Evolutionary conservation across 2,113 vertebrate genomes (phyloP).

Genomic region (Phodopus roborovskii): DNA sequence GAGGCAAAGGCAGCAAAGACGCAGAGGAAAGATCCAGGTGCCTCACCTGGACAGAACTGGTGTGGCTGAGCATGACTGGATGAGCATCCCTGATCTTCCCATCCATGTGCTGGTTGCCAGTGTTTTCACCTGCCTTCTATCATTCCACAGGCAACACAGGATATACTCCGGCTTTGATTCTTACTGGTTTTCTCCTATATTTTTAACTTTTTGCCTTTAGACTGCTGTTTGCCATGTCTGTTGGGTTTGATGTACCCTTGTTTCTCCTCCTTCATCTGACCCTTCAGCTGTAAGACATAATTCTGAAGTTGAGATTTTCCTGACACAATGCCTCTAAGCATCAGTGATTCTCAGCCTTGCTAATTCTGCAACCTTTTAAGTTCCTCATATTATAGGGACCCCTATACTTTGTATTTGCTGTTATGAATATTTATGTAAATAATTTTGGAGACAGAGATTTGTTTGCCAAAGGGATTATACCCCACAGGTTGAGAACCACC

Average conservation of each 20-base stretch:
- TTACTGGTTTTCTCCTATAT: neutral
- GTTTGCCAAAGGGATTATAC: neutral
- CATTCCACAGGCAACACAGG: neutral
- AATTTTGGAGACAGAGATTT: neutral
- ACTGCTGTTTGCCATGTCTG: neutral
- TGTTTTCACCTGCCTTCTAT: neutral
- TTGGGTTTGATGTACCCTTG: neutral
- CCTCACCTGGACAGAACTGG: neutral
- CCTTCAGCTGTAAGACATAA: neutral
- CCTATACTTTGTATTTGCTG: neutral
- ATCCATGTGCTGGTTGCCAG: neutral
- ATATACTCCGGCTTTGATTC: neutral
- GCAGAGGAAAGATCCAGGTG: neutral
- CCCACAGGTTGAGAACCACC: neutral
- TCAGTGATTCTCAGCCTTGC: neutral
- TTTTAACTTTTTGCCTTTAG: neutral
- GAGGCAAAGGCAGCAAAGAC: neutral
- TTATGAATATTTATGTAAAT: neutral
- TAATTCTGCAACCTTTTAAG: too few species aligned
- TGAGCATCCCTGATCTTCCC: rapidly evolving
- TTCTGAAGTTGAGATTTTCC: neutral
- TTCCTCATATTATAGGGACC: neutral
- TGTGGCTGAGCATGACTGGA: neutral
- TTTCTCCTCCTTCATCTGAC: too few species aligned
- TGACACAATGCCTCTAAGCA: neutral